Evolutionary conservation across 2,113 vertebrate species (phyloP).

Genomic region (Cairina moschata): DNA sequence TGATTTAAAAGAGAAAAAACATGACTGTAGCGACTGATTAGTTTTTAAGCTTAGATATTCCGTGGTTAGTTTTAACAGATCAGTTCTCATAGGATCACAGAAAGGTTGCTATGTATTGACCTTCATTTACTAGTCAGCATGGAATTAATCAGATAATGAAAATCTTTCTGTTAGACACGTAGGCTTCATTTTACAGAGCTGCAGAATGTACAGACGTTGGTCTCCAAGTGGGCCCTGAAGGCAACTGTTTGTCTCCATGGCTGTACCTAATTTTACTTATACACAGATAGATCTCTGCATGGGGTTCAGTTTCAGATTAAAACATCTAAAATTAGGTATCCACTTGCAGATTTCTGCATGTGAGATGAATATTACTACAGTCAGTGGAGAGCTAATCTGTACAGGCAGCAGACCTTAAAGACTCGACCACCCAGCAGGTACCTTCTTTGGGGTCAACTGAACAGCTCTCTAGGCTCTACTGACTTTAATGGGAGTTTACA

Average conservation of each 20-base stretch:
- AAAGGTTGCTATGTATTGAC: neutral
- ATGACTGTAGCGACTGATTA: neutral
- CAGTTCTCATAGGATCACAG: neutral
- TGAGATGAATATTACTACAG: neutral
- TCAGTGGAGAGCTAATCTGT: neutral
- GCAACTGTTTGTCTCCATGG: neutral
- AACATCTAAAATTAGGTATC: neutral
- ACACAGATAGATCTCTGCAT: neutral
- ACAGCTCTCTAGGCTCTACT: neutral
- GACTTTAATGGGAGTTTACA: neutral
- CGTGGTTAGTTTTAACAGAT: neutral
- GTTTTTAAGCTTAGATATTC: neutral
- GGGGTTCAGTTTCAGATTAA: neutral
- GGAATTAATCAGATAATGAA: constrained; percentile 13
- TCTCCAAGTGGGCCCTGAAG: neutral
- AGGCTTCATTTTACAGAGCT: neutral
- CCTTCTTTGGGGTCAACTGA: too few species aligned
- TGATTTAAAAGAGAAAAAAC: neutral
- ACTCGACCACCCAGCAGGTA: too few species aligned
- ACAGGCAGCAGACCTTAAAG: too few species aligned
- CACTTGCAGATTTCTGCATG: neutral
- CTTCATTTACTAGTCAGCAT: constrained; percentile 1
- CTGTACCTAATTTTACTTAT: neutral
- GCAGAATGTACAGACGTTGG: neutral
- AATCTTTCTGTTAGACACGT: neutral